Conservation (phyloP, 2,797 vertebrate genomes). For the Novumbra hubbsi region DNA sequence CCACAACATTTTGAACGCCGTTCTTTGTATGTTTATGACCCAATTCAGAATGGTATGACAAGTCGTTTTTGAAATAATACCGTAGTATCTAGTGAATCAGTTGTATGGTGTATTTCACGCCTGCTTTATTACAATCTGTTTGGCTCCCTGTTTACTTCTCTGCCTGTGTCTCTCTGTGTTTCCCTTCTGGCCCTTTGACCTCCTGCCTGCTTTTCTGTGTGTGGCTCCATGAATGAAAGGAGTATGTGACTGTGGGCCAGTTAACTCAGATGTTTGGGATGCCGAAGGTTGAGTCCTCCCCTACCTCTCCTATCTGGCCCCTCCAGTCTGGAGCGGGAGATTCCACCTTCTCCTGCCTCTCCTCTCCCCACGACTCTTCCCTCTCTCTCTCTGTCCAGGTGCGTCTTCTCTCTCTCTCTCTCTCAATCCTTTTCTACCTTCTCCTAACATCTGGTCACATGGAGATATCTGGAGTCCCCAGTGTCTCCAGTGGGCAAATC, state of each 20-base stretch:
- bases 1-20: no score
- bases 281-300: conserved; percentile 74
- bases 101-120: not conserved
- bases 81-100: not conserved
- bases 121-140: conserved; percentile 21
- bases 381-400: conserved; percentile 81
- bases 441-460: not conserved
- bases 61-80: not conserved
- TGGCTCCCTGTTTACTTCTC: conserved; percentile 27
- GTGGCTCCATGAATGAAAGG: conserved; percentile 51
- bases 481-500: not conserved
- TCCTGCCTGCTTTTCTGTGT: conserved; percentile 1
- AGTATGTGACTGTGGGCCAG: conserved; percentile 87
- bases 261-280: conserved; percentile 81
- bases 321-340: conserved; percentile 58
- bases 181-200: not conserved
- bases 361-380: conserved; percentile 77
- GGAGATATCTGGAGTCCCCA: not conserved
- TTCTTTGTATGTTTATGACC: not conserved
- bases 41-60: not conserved
- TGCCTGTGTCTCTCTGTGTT: conserved; percentile 2
- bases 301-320: conserved; percentile 68
- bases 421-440: not conserved
- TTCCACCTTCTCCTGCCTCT: conserved; percentile 67
- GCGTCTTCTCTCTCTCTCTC: conserved; percentile 60